Evolutionary conservation across 2,888 invertebrate species (phyloP).

Genomic region (Leptinotarsa tumamoca): DNA sequence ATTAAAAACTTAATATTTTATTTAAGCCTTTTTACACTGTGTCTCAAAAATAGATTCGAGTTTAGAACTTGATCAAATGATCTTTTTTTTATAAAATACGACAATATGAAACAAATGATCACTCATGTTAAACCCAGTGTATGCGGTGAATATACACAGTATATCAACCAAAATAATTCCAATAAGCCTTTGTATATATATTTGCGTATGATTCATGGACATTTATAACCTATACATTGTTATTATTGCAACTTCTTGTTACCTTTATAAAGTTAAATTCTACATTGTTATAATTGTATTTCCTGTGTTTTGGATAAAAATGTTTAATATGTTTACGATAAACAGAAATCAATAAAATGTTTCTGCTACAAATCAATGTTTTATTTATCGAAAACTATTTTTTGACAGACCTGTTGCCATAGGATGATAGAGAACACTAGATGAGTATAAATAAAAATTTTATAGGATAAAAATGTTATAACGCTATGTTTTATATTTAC

Average conservation of each 20-base stretch:
- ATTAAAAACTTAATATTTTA: too few relatives aligned
- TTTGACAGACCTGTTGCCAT: too few relatives aligned
- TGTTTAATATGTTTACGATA: constrained; percentile 41
- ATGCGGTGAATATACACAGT: not conserved
- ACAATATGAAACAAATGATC: too few relatives aligned
- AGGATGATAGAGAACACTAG: too few relatives aligned
- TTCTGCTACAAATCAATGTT: constrained; percentile 21
- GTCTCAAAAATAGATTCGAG: too few relatives aligned
- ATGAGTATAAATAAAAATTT: too few relatives aligned
- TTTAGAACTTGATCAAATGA: too few relatives aligned
- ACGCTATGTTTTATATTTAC: too few relatives aligned
- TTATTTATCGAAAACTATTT: not conserved
- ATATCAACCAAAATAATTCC: constrained; percentile 40
- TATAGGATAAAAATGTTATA: too few relatives aligned
- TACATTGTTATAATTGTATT: constrained; percentile 48
- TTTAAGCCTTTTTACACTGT: too few relatives aligned
- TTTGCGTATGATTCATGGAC: constrained; percentile 36
- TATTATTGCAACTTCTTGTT: constrained; percentile 51
- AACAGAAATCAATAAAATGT: constrained; percentile 36
- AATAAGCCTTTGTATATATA: constrained; percentile 52
- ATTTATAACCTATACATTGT: constrained; percentile 44
- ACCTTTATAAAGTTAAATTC: constrained; percentile 52
- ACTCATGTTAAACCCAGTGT: too few relatives aligned
- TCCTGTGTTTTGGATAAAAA: constrained; percentile 41
- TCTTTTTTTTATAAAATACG: too few relatives aligned